phyloP scores from a whole-genome alignment of 2,113 vertebrate species.

The Phalacrocorax aristotelis region DNA sequence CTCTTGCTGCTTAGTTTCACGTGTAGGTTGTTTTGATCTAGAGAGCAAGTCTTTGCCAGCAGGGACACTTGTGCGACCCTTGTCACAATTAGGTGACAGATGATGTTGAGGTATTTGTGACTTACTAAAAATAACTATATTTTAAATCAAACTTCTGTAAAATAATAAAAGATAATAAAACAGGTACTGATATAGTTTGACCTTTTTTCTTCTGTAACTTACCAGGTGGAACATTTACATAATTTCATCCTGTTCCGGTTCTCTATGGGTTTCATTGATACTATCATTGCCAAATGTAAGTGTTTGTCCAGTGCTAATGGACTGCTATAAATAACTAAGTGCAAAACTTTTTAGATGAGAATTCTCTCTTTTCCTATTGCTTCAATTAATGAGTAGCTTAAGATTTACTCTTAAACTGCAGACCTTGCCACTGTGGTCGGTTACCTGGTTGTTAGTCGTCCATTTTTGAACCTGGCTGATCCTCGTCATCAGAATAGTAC shows the following conservation, averaged over 20 bases:
- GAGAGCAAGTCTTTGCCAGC: not conserved
- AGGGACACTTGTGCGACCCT: not conserved
- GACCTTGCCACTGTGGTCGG: slow-evolving; percentile 96
- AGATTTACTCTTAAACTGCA: slow-evolving; percentile 62
- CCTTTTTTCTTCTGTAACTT: slow-evolving; percentile 12
- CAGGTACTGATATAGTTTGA: not conserved
- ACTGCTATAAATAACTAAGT: not conserved
- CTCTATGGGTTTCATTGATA: slow-evolving; percentile 98
- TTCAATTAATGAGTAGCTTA: not conserved
- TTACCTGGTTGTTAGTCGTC: slow-evolving; percentile 93
- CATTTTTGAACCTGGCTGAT: slow-evolving; percentile 86
- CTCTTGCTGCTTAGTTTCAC: not conserved
- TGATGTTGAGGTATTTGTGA: not conserved
- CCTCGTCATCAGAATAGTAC: slow-evolving; percentile 86
- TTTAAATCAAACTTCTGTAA: not conserved
- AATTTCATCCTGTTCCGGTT: slow-evolving; percentile 97
- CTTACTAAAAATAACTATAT: not conserved
- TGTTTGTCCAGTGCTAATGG: not conserved
- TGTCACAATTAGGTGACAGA: not conserved
- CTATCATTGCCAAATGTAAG: slow-evolving; percentile 97
- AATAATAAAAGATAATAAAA: not conserved
- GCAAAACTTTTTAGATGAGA: not conserved
- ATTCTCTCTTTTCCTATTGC: not conserved
- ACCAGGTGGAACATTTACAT: slow-evolving; percentile 93
- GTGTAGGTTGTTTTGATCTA: not conserved